These are phyloP conservation scores for Penaeus chinensis DNA, from an alignment of 1,140 invertebrate genomes.

Conservation along the genomic window DNA sequence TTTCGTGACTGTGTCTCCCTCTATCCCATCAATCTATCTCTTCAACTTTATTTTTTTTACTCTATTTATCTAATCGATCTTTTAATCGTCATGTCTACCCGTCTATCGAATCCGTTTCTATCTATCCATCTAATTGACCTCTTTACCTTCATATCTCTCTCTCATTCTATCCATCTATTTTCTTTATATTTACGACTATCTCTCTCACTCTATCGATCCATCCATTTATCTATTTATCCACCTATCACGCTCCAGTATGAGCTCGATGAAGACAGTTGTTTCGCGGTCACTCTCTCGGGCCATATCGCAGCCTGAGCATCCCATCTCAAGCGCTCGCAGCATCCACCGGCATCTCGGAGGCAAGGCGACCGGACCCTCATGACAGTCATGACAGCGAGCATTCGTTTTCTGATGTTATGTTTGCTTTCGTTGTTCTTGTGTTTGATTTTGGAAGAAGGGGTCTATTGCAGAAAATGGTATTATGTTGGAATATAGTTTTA, in stretches of 20 bases:
- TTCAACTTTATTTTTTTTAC: constrained; percentile 2
- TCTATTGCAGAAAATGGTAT: too few species aligned
- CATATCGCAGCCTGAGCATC: too few species aligned
- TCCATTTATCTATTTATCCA: neutral
- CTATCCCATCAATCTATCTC: neutral
- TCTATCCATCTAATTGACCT: neutral
- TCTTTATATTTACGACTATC: neutral
- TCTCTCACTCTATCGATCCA: neutral
- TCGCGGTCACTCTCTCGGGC: too few species aligned
- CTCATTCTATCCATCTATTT: neutral
- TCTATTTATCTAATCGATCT: neutral
- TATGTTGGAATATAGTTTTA: too few species aligned
- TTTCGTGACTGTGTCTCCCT: neutral
- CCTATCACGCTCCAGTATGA: neutral
- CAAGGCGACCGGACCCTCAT: too few species aligned
- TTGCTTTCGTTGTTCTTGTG: too few species aligned
- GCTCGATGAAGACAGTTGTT: too few species aligned
- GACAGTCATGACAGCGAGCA: too few species aligned
- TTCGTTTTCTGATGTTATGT: too few species aligned
- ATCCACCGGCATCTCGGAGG: too few species aligned
- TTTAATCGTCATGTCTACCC: neutral
- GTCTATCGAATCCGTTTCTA: neutral
- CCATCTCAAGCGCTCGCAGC: too few species aligned
- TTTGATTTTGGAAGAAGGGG: too few species aligned
- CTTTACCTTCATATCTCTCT: constrained; percentile 10